These are phyloP conservation scores for Rosalia funebris DNA, from an alignment of 2,888 invertebrate genomes.

Conservation along the genomic window DNA sequence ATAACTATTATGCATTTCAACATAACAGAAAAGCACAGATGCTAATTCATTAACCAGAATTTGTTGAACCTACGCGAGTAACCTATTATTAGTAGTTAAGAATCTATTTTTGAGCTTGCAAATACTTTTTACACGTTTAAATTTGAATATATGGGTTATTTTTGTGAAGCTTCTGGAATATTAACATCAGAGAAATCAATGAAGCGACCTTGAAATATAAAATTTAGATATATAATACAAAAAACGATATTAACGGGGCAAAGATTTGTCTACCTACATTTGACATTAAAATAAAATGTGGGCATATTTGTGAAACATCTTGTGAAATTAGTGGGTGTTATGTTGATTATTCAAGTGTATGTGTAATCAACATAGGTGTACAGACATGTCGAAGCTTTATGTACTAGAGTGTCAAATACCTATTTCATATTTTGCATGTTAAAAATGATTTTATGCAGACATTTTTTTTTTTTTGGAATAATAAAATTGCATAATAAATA, in stretches of 20 bases:
- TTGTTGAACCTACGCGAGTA: slow-evolving; percentile 4
- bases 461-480: too few species aligned
- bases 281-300: slow-evolving; percentile 38
- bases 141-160: slow-evolving; percentile 13
- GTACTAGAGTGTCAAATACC: too few species aligned
- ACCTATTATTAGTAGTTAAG: slow-evolving; percentile 6
- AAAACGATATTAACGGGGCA: slow-evolving; percentile 29
- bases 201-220: slow-evolving; percentile 21
- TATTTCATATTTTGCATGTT: too few species aligned
- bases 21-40: slow-evolving; percentile 9
- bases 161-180: slow-evolving; percentile 15
- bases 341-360: too few species aligned
- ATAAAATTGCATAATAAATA: too few species aligned
- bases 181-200: slow-evolving; percentile 16
- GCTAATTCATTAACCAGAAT: slow-evolving; percentile 5
- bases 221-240: slow-evolving; percentile 7
- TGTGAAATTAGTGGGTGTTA: slow-evolving; percentile 10
- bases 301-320: slow-evolving; percentile 9
- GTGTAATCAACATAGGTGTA: too few species aligned
- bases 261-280: slow-evolving; percentile 36
- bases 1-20: not conserved
- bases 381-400: too few species aligned
- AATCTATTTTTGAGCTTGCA: slow-evolving; percentile 12
- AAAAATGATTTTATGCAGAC: too few species aligned
- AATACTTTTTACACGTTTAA: slow-evolving; percentile 6